Base-by-base conservation (phyloP, 2,888 invertebrate species). In the Clitarchus hookeri region DNA sequence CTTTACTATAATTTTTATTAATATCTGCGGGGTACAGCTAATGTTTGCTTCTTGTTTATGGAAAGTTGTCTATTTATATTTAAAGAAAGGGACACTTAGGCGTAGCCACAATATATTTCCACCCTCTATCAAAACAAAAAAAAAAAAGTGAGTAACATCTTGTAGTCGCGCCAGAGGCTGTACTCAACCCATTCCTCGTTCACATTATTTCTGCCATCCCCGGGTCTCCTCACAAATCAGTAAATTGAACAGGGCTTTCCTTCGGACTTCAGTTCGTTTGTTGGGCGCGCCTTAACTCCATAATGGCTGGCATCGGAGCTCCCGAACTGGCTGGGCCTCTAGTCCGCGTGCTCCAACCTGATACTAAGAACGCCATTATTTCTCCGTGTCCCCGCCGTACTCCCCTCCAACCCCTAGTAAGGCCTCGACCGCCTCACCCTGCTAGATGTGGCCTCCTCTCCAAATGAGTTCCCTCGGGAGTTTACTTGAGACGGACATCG, bases 341-440 rank as follows among this genome's bases (percentile, higher is more conserved):
- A n/a, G n/a, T 8, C 8, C 12, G 65, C 65, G 65, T 65, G 65
- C 65, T 19, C 65, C 65, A 65, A 65, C 65, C 65, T 65, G 65
- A 65, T 65, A 65, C 65, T 65, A 65, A 65, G 65, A 65, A 65
- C 65, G 65, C 65, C 65, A 65, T 65, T 65, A 65, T 65, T 65
- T 65, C 65, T 65, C 65, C 13, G 8, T 11, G 11, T 19, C n/a
- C 65, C 48, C 48, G 1, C 48, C 48, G 48, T 8, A 11, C 48
- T 6, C 8, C 8, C 16, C 48, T 48, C 48, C 48, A 2, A 16
- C 48, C 48, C 65, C 16, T 23, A 11, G 13, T 23, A 16, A 8
- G 1, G 23, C n/a, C 65, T 2, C 8, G 11, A 0, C 23, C 12
- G 11, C 23, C n/a, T 65, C 23, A n/a, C 65, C 65, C 23, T 65